Base-by-base conservation (phyloP, 2,888 invertebrate genomes). In the Heliconius ismenius region DNA sequence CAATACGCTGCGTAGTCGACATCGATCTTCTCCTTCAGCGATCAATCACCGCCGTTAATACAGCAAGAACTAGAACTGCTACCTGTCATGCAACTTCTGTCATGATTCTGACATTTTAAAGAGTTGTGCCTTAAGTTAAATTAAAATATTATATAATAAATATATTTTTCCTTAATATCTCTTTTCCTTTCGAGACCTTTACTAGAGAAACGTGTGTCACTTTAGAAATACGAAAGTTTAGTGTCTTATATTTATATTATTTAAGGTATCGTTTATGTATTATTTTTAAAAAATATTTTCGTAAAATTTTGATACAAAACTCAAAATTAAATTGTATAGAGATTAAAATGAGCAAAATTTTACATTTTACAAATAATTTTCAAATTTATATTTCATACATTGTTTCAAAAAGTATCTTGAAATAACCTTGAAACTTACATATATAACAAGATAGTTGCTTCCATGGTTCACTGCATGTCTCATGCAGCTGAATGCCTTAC, bases 21-120 rank as follows among this genome's bases (percentile, higher is more conserved):
- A 83, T 83, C 81, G 81, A 82, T 82, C 84, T 75, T 80, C 75
- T 68, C 73, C 68, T 65, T 70, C 76, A 81, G 67, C 81, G 81
- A 82, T 83, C 82, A 80, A 81, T 83, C 81, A 82, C 81, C 81
- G 79, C 80, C 82, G 80, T 82, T 81, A 81, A 83, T 83, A 83
- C 81, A 75, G 73, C 64, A 43, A 79, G 60, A 72, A 72, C 72
- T 60, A 49, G 72, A 72, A 72, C 60, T 39, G 72, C 72, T 72
- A 26, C 72, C 60, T 72, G 60, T 60, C 72, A 80, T 68, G 74
- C 83, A 84, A 81, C 82, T 82, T 76, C 81, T 84, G 84, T 83
- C 81, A 84, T 80, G 84, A 32, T 32, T 32, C 82, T 80, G 58
- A 60, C 4, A 72, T 72, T 39, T 36, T 24, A 15, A 60, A 39